phyloP scores from a whole-genome alignment of 2,888 invertebrate genomes.

The Troilus luridus region DNA sequence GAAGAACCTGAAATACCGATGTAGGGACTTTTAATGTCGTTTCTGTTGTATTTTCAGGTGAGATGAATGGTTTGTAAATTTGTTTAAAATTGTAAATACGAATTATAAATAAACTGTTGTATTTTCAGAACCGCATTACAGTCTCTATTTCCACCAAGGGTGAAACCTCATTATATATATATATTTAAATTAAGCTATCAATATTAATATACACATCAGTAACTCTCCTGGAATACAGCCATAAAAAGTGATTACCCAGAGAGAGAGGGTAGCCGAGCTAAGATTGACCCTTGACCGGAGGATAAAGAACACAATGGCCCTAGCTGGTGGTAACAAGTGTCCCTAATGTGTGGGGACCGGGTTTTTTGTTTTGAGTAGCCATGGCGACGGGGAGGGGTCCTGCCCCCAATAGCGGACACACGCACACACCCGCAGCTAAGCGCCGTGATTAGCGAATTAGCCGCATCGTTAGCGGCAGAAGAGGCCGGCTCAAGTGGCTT shows the following conservation, averaged over 20 bases:
- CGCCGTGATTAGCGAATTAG: constrained; percentile 38
- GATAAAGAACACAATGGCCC: constrained; percentile 11
- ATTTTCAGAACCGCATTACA: no score
- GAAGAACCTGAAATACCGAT: no score
- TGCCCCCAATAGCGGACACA: background rate
- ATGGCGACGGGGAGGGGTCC: background rate
- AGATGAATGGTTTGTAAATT: no score
- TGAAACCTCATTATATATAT: no score
- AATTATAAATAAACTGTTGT: no score
- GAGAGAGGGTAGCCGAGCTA: background rate
- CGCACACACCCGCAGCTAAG: background rate
- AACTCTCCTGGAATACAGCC: background rate
- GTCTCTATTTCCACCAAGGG: no score
- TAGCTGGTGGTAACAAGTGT: constrained; percentile 40
- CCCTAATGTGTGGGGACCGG: constrained; percentile 26
- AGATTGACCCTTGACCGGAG: background rate
- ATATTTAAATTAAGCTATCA: background rate
- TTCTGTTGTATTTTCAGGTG: no score
- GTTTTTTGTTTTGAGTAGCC: background rate
- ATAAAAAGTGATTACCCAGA: background rate
- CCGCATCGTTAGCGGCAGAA: constrained; percentile 16
- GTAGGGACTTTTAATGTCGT: no score
- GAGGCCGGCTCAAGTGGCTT: constrained; percentile 29
- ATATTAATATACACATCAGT: background rate
- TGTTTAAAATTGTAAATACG: no score